Evolutionary conservation across 1,140 invertebrate genomes (phyloP).

Genomic region (Leptopilina clavipes): DNA sequence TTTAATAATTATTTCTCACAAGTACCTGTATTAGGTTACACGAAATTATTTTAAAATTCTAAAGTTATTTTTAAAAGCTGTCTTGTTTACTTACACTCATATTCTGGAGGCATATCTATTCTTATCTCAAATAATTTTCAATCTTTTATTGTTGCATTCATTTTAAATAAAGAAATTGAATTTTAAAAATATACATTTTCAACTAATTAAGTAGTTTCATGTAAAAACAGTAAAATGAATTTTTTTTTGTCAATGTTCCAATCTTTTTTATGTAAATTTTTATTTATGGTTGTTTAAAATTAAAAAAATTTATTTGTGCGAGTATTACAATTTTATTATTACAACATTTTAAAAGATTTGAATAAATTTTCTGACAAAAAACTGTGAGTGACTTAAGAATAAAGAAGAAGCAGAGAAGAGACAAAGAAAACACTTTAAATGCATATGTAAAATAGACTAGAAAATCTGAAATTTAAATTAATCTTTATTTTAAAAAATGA

Average conservation of each 20-base stretch:
- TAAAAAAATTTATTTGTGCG: no score
- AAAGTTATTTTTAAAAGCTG: conserved; percentile 3
- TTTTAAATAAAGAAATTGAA: not conserved
- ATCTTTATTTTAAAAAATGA: no score
- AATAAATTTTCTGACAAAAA: no score
- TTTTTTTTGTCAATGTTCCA: not conserved
- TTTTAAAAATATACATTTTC: not conserved
- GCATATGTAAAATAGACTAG: no score
- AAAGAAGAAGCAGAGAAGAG: no score
- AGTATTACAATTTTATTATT: no score
- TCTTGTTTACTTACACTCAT: conserved; percentile 16
- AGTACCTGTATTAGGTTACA: not conserved
- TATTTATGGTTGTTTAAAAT: no score
- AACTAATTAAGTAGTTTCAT: not conserved
- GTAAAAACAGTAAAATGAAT: not conserved
- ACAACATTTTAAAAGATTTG: no score
- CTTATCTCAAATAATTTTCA: conserved; percentile 14
- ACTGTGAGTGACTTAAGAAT: no score
- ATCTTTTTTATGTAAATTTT: no score
- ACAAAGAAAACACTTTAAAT: no score
- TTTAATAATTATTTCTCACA: not conserved
- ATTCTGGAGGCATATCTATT: conserved; percentile 16
- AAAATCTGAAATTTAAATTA: no score
- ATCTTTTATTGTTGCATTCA: not conserved
- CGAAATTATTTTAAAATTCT: not conserved